Evolutionary conservation across 2,797 vertebrate genomes (phyloP), one percentile per base, ranked within the genome.

Genomic region (Psittacula echo): DNA sequence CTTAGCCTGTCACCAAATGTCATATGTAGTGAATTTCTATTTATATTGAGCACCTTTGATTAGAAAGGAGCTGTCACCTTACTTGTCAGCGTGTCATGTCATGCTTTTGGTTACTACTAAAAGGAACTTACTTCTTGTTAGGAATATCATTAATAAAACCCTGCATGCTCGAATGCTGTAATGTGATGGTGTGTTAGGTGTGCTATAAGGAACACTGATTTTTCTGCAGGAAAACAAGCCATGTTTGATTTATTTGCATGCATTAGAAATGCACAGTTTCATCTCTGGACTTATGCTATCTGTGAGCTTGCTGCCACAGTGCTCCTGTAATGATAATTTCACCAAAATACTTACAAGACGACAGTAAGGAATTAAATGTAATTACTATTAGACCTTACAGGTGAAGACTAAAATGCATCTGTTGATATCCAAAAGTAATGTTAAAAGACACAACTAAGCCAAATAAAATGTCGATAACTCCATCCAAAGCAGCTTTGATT

Each of bases 51-150:
- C 76, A 30, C 42, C 1, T 80, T 87, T 61, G 75, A 82, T 94
- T 86, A 96, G 60, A 96, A 85, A 91, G 76, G 73, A 95, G 73
- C 89, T 84, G 89, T 95, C 93, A 84, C 29, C 1, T 82, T 92
- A 34, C 50, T 81, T 94, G 94, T 96, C 89, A 93, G 7, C 32
- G 70, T 93, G 85, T 93, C 90, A 48, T 93, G 91, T 92, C 80
- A 81, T 61, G 51, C 87, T 90, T 94, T 91, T 85, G 71, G 60
- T 95, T 96, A 87, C n/a, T 83, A 29, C 50, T 34, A 44, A 76
- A 47, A 85, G 88, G 72, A 89, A 50, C 53, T 87, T 93, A 26
- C 64, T 51, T 82, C 73, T 48, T 84, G 53, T 90, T 93, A 90
- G 74, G 53, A 87, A 75, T 87, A 85, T 72, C 11, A 2, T 87